Conservation (phyloP, 1,140 invertebrate genomes). For the honey bee (Apis mellifera) region DNA sequence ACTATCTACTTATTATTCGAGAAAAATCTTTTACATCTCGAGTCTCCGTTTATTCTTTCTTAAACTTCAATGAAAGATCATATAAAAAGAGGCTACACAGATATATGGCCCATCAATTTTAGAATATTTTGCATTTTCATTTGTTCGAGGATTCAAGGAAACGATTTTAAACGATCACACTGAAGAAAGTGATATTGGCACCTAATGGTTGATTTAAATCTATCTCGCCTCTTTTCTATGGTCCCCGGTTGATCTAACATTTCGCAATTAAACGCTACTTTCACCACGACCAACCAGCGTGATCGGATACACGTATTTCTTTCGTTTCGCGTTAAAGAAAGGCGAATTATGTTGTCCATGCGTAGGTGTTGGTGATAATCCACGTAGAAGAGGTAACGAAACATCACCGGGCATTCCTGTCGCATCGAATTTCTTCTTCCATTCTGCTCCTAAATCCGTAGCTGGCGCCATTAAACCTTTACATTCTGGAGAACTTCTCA, state of each 20-base stretch:
- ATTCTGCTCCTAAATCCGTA: conserved; percentile 78
- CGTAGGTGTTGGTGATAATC: conserved; percentile 80
- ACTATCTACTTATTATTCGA: conserved; percentile 28
- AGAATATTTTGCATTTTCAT: conserved; percentile 27
- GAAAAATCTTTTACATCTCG: neutral
- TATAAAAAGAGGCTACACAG: conserved; percentile 37
- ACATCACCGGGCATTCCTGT: conserved; percentile 78
- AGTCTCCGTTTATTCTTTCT: neutral
- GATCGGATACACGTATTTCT: conserved; percentile 84
- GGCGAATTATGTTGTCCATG: conserved; percentile 80
- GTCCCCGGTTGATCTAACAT: conserved; percentile 23
- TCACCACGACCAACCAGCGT: conserved; percentile 81
- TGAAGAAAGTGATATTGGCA: conserved; percentile 31
- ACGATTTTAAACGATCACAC: conserved; percentile 11
- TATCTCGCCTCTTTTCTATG: neutral
- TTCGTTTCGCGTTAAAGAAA: conserved; percentile 83
- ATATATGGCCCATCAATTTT: conserved; percentile 47
- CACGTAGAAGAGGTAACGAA: conserved; percentile 82
- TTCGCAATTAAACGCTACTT: conserved; percentile 80
- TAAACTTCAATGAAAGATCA: conserved; percentile 9
- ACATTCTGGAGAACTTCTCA: conserved; percentile 75
- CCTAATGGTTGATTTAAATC: conserved; percentile 33
- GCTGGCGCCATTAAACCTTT: conserved; percentile 78
- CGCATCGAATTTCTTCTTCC: conserved; percentile 74
- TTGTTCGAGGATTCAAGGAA: neutral